Conservation (phyloP, 2,888 invertebrate species). For the Coelinius sp. region DNA sequence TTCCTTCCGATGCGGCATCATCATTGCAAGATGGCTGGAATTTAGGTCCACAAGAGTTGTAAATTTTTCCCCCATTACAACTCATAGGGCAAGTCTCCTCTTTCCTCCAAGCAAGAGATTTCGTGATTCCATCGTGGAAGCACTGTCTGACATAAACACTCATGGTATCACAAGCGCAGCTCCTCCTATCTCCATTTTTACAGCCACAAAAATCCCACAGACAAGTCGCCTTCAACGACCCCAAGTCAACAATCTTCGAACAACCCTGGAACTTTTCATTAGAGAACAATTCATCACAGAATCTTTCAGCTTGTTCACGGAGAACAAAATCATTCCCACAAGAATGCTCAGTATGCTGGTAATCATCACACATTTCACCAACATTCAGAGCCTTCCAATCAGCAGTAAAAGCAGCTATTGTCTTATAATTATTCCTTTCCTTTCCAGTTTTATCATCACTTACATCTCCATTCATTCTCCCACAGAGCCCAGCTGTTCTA, state of each 20-base stretch:
- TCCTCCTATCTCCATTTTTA: conserved; percentile 68
- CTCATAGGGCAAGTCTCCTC: conserved; percentile 84
- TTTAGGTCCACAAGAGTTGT: conserved; percentile 82
- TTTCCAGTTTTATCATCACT: conserved; percentile 78
- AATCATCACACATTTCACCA: conserved; percentile 74
- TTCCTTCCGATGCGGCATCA: conserved; percentile 52
- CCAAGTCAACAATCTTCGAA: conserved; percentile 77
- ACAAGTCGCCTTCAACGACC: conserved; percentile 80
- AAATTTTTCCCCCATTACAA: conserved; percentile 83
- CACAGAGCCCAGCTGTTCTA: conserved; percentile 87
- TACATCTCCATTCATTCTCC: conserved; percentile 80
- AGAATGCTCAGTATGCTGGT: conserved; percentile 72
- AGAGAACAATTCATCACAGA: conserved; percentile 77
- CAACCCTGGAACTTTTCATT: conserved; percentile 80
- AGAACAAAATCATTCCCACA: conserved; percentile 70
- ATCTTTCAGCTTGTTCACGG: conserved; percentile 72
- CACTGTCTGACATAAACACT: conserved; percentile 86
- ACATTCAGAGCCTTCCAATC: conserved; percentile 76
- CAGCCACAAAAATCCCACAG: conserved; percentile 86
- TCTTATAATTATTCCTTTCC: conserved; percentile 73
- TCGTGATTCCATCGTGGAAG: conserved; percentile 75
- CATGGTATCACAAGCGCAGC: conserved; percentile 84
- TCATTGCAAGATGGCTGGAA: conserved; percentile 82
- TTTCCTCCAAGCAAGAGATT: conserved; percentile 82
- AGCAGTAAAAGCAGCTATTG: conserved; percentile 72